A percentile compares a stretch with the other conserved stretches of the same genome.
Evolutionary conservation across 1,140 invertebrate species (phyloP).

Genomic region (Pentalonia nigronervosa): DNA sequence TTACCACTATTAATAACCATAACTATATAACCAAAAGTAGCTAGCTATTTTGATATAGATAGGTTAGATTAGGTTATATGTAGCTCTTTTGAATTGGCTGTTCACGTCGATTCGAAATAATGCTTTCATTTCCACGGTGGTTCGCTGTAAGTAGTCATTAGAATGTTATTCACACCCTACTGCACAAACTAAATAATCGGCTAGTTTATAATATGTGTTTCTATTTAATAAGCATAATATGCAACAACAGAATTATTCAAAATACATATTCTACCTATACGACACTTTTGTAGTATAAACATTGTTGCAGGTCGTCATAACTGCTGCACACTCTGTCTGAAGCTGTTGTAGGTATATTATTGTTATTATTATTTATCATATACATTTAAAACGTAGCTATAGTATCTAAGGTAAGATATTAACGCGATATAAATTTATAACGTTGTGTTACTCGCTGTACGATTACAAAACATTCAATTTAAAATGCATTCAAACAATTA

Average conservation of each 20-base stretch:
- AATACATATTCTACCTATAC: background rate
- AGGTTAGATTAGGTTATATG: no score
- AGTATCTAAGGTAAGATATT: background rate
- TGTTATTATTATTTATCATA: background rate
- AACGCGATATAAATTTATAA: background rate
- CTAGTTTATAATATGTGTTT: background rate
- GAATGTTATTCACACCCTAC: background rate
- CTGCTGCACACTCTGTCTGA: background rate
- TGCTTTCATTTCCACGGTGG: background rate
- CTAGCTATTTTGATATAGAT: no score
- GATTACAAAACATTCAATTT: slow-evolving; percentile 8
- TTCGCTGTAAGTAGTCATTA: background rate
- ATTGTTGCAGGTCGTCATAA: background rate
- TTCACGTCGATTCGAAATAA: background rate
- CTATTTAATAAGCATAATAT: no score
- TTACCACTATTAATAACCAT: no score
- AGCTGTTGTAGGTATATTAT: background rate
- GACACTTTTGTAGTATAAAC: background rate
- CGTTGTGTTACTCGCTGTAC: background rate
- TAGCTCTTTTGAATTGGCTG: background rate
- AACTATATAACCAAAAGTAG: no score
- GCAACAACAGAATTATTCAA: background rate
- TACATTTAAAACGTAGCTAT: background rate
- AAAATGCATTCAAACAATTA: slow-evolving; percentile 20
- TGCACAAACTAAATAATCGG: background rate